Evolutionary conservation across 2,113 vertebrate species (phyloP), one percentile per base, ranked within the genome.

Genomic region (Myodes glareolus): DNA sequence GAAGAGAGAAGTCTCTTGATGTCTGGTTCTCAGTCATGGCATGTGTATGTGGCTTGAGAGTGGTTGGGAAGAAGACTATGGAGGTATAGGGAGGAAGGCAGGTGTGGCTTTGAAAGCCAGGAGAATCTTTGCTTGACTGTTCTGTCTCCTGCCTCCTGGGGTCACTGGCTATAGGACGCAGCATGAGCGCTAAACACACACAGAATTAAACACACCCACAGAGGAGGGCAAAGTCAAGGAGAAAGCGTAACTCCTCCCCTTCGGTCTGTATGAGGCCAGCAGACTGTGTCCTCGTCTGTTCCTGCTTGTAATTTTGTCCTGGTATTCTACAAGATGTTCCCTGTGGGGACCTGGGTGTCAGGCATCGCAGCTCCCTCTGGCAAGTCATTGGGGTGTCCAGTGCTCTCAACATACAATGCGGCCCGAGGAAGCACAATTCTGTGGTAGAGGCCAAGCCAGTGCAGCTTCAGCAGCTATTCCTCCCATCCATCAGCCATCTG

Each of bases 1-100:
- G 17, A 52, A 61, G 85, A 50, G 29, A 12, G 1, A 14, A 7
- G 8, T 14, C 14, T 73, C 36, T 5, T 3, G 0, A 5, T 0
- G 23, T 84, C 52, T 25, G 88, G n/a, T 47, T 67, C 31, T 42
- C 42, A 67, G 29, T 16, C 82, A 67, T 39, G 58, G 58, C n/a
- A 42, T 7, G 9, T 1, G 16, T 45, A 10, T 31, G 5, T 11
- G 5, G 58, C 19, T 58, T 21, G 58, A 58, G 58, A 58, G 19
- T 67, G 82, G 7, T 63, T 67, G 4, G 27, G 84, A 63, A 85
- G 61, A 65, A 45, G 81, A 39, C 27, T 73, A 23, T 8, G 75
- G 61, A 39, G 45, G 23, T 0, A 0, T 1, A 29, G 10, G 47
- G 47, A 2, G 12, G 45, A 72, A 52, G 13, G 47, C 19, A 27